phyloP scores from a whole-genome alignment of 2,113 vertebrate genomes.

The Morone saxatilis region DNA sequence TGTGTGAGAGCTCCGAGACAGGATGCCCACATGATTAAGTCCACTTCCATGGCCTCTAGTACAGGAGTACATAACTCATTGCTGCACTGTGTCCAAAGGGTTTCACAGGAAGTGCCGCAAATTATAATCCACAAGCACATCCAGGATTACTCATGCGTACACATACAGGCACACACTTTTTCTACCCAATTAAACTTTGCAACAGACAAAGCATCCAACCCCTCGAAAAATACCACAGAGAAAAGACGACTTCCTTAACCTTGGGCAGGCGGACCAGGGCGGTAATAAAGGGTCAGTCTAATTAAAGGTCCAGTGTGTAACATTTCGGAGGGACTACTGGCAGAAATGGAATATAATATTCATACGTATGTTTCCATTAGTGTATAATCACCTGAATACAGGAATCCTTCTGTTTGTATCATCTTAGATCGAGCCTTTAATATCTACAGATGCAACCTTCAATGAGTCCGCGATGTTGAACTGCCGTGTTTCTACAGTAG shows the following conservation, averaged over 20 bases:
- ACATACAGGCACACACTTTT: slow-evolving; percentile 47
- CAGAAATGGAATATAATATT: no score
- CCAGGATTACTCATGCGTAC: slow-evolving; percentile 48
- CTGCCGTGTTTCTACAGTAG: no score
- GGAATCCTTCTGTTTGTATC: no score
- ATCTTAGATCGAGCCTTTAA: no score
- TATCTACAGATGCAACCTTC: no score
- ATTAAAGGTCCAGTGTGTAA: slow-evolving; percentile 12
- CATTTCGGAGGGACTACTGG: no score
- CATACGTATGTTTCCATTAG: no score
- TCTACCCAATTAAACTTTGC: slow-evolving; percentile 60
- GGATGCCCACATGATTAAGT: slow-evolving; percentile 59
- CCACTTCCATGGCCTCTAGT: slow-evolving; percentile 66
- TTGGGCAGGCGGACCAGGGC: slow-evolving; percentile 28
- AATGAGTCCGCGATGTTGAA: no score
- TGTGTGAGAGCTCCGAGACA: slow-evolving; percentile 34
- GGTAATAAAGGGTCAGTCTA: slow-evolving; percentile 27
- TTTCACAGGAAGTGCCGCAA: slow-evolving; percentile 66
- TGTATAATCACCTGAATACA: no score
- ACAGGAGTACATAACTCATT: slow-evolving; percentile 58
- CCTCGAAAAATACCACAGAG: slow-evolving; percentile 43
- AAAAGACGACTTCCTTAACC: slow-evolving; percentile 55
- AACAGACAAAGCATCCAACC: slow-evolving; percentile 33
- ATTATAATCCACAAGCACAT: slow-evolving; percentile 57
- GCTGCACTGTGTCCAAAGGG: slow-evolving; percentile 43